Conservation (phyloP, 2,888 invertebrate species). For the Agriopis leucophaearia region DNA sequence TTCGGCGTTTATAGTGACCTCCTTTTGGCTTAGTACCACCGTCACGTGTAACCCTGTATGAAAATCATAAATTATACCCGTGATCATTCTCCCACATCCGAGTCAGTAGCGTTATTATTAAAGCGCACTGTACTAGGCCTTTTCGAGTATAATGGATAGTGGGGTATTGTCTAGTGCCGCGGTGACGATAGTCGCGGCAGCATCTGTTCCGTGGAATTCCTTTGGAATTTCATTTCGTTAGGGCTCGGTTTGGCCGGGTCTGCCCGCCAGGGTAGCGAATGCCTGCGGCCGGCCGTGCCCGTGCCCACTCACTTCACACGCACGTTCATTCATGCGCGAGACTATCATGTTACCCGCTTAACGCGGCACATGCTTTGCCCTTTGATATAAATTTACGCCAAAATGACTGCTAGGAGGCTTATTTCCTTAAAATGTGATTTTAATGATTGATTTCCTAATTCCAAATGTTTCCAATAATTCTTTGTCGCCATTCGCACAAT, state of each 20-base stretch:
- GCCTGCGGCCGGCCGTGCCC: constrained; percentile 62
- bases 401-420: not conserved
- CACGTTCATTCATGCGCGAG: constrained; percentile 11
- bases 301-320: constrained; percentile 16
- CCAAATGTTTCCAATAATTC: no score
- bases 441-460: not conserved
- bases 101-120: constrained; percentile 12
- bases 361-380: not conserved
- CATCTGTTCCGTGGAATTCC: constrained; percentile 66
- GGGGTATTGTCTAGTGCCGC: constrained; percentile 53
- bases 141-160: constrained; percentile 59
- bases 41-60: not conserved
- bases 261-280: constrained; percentile 67
- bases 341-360: constrained; percentile 7
- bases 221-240: constrained; percentile 84
- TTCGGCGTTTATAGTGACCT: no score
- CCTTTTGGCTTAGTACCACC: no score
- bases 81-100: not conserved
- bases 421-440: not conserved
- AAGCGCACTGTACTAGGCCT: constrained; percentile 26
- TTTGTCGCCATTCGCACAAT: not conserved
- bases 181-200: constrained; percentile 57
- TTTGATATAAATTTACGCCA: constrained; percentile 12
- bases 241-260: constrained; percentile 36
- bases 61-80: not conserved